Conservation (phyloP, 2,797 vertebrate species). For the Pygocentrus nattereri region DNA sequence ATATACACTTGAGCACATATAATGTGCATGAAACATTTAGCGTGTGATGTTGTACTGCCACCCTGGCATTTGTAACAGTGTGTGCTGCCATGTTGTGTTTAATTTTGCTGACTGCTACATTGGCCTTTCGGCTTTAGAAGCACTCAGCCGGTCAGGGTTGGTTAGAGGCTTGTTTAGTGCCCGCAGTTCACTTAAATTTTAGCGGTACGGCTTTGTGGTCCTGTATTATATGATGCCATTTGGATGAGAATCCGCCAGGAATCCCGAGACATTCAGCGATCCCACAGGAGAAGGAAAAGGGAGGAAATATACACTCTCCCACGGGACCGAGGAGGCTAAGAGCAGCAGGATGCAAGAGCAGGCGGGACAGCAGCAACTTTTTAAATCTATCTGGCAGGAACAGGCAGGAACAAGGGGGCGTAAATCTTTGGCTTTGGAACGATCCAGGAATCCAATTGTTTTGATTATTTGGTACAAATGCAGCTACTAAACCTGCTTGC, state of each 20-base stretch:
- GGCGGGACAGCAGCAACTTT: neutral
- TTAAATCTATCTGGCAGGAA: neutral
- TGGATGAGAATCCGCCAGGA: constrained; percentile 29
- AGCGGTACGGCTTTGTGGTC: neutral
- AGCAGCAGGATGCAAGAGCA: neutral
- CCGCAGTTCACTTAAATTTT: neutral
- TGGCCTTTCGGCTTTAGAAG: neutral
- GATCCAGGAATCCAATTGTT: neutral
- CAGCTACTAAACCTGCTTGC: neutral
- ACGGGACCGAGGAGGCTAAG: constrained; percentile 3
- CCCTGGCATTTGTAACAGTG: neutral
- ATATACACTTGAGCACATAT: neutral
- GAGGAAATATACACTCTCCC: neutral
- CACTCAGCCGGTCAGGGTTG: neutral
- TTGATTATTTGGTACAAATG: neutral
- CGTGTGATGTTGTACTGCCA: neutral
- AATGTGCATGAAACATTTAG: neutral
- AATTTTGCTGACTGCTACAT: neutral
- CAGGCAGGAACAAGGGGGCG: neutral
- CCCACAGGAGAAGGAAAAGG: neutral
- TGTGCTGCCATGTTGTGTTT: neutral
- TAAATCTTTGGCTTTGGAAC: neutral
- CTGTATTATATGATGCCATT: constrained; percentile 20
- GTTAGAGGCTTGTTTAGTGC: neutral
- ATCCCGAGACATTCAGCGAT: constrained; percentile 9